Evolutionary conservation across 2,888 invertebrate species (phyloP).

Genomic region (Ornithoptera priamus): DNA sequence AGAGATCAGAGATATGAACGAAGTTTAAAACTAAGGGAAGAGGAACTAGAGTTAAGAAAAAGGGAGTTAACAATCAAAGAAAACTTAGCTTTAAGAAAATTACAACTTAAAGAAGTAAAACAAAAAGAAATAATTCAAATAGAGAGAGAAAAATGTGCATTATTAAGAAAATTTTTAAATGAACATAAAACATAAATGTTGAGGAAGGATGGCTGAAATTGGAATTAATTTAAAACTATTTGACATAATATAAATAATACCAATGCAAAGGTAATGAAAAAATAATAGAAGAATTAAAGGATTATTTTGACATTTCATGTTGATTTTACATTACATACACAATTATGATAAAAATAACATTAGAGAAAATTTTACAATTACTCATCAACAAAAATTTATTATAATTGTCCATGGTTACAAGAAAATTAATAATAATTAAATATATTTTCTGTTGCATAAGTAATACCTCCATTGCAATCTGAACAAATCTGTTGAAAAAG

Average conservation of each 20-base stretch:
- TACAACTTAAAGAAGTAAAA: constrained; percentile 59
- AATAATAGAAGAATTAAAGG: too few species aligned
- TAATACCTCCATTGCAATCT: too few species aligned
- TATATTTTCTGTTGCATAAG: too few species aligned
- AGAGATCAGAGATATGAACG: constrained; percentile 60
- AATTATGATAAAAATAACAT: too few species aligned
- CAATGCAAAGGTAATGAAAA: background rate
- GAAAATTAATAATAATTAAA: too few species aligned
- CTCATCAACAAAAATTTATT: too few species aligned
- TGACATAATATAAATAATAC: background rate
- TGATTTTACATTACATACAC: too few species aligned
- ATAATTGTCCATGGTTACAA: too few species aligned
- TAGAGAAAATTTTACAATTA: too few species aligned
- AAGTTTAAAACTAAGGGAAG: constrained; percentile 55
- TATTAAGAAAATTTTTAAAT: constrained; percentile 50
- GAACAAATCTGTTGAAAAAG: too few species aligned
- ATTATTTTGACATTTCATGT: too few species aligned
- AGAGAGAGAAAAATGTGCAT: constrained; percentile 60
- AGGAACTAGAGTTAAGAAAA: constrained; percentile 56
- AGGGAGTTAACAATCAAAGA: constrained; percentile 62
- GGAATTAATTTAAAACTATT: background rate
- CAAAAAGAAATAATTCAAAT: constrained; percentile 62
- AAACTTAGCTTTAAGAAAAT: constrained; percentile 54
- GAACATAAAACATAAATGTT: constrained; percentile 36
- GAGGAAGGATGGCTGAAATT: background rate